Conservation (phyloP, 2,113 vertebrate genomes). For the Motacilla alba region DNA sequence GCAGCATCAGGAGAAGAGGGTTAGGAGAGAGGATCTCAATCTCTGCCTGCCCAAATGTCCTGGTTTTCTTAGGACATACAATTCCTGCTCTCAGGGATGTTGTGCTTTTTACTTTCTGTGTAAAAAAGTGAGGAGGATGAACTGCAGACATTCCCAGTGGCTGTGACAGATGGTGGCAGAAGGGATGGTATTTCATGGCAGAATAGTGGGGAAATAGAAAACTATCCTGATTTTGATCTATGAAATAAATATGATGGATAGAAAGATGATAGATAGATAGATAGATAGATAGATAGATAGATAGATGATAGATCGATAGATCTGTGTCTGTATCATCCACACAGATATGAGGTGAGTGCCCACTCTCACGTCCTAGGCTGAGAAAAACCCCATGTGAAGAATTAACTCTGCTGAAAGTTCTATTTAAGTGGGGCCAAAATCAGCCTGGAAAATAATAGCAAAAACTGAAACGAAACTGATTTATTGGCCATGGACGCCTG, state of each 20-base stretch:
- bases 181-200: background rate
- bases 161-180: background rate
- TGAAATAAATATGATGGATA: background rate
- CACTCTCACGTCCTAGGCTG: fast-evolving
- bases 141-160: no score
- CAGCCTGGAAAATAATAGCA: background rate
- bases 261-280: background rate
- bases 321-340: background rate
- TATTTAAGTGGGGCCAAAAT: background rate
- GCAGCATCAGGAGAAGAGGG: background rate
- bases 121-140: background rate
- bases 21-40: background rate
- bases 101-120: background rate
- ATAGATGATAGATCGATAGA: background rate
- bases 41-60: background rate
- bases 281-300: background rate
- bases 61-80: fast-evolving
- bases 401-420: background rate
- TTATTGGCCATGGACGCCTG: background rate
- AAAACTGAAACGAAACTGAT: background rate
- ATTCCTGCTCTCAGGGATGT: fast-evolving
- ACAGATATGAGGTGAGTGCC: fast-evolving
- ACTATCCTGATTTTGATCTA: background rate
- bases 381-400: background rate
- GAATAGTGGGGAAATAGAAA: background rate